Evolutionary conservation across 2,797 vertebrate genomes (phyloP), one percentile per base, ranked within the genome.

Genomic region (Sebastes ruberrimus): DNA sequence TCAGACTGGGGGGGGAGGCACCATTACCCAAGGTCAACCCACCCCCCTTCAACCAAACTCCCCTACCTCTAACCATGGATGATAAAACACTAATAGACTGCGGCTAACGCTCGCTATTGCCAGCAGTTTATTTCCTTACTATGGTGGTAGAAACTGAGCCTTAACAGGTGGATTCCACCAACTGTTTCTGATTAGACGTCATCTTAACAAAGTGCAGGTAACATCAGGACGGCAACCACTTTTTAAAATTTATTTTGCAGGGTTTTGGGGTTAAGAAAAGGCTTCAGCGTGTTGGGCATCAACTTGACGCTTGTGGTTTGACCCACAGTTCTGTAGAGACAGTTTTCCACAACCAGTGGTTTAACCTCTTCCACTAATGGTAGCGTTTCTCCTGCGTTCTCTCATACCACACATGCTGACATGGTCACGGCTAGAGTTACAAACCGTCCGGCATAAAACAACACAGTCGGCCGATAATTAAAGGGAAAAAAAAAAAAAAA

Each of bases 71-170:
- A 75, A 84, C 63, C 77, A 75, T 62, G 63, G 70, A 86, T 86
- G 84, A 87, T 90, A 85, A 92, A 92, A 89, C 78, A 33, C 80
- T 86, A 90, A 91, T 84, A 84, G 84, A 69, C 78, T 76, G 73
- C 67, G 73, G 73, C 63, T 76, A 69, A 74, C 28, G 0, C 72
- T 64, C 1, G 11, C 74, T 65, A 70, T n/a, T 71, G 65, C 59
- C 27, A 49, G 35, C 59, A 67, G 66, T 82, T 86, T 57, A 66
- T 74, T 76, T 81, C 23, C 22, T 68, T 23, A 52, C 61, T 35
- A 65, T 35, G 72, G 32, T 22, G 42, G 55, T 5, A 83, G 61
- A 79, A 82, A 76, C 16, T 71, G 28, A 81, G 61, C 63, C 57
- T 63, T 8, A 82, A 71, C 82, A 90, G 82, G 80, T 89, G 88